A percentile compares a stretch with the other conserved stretches of the same genome.
These are phyloP conservation scores for Carettochelys insculpta DNA, from an alignment of 2,113 vertebrate species.

Conservation along the genomic window DNA sequence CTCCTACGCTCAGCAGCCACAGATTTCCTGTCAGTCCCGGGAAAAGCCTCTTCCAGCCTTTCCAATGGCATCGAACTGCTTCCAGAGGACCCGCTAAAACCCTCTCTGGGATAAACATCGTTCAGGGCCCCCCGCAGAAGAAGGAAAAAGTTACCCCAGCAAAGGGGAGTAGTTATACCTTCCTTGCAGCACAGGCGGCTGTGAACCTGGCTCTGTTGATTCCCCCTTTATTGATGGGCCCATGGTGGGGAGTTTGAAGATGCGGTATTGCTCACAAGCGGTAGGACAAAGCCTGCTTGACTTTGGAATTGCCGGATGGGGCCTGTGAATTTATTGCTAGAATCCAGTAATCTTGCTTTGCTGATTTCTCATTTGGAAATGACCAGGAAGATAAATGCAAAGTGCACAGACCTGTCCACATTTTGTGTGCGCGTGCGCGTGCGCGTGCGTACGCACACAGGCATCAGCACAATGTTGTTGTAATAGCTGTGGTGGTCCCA, in stretches of 20 bases:
- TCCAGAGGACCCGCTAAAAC: no score
- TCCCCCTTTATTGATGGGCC: not conserved
- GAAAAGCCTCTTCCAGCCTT: not conserved
- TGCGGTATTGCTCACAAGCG: not conserved
- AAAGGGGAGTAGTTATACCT: not conserved
- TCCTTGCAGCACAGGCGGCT: not conserved
- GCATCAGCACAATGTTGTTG: no score
- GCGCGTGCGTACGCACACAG: no score
- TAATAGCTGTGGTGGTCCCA: not conserved
- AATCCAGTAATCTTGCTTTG: not conserved
- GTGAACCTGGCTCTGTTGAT: not conserved
- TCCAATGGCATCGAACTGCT: not conserved
- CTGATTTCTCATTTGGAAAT: not conserved
- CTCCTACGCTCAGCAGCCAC: slow-evolving; percentile 7
- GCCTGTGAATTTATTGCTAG: not conserved
- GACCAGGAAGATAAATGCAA: not conserved
- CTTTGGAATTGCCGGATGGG: not conserved
- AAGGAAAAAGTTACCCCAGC: not conserved
- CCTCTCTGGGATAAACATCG: not conserved
- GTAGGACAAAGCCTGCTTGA: no score
- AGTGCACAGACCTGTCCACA: not conserved
- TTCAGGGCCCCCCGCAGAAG: not conserved
- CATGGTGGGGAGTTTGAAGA: not conserved
- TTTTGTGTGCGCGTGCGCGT: no score
- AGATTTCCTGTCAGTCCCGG: not conserved